phyloP scores from a whole-genome alignment of 1,140 invertebrate species.

The Coenobita brevimanus region DNA sequence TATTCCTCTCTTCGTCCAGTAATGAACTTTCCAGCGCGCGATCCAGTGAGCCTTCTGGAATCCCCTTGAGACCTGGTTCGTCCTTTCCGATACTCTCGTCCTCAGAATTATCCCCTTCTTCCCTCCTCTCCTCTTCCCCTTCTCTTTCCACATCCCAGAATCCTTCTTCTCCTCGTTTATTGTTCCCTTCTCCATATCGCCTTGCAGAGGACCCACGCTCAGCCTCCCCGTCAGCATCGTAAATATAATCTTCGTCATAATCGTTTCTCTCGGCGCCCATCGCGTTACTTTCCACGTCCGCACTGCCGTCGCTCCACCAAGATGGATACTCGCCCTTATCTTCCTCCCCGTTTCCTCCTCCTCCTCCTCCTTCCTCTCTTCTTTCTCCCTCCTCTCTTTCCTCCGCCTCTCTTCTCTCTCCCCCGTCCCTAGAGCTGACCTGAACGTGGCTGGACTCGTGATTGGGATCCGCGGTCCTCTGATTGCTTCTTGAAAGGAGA shows the following conservation, averaged over 20 bases:
- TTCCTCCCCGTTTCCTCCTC: not conserved
- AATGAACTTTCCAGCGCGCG: conserved; percentile 40
- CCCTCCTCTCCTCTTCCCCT: not conserved
- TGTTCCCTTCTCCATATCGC: not conserved
- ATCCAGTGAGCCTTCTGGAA: conserved; percentile 42
- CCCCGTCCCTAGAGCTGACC: conserved; percentile 45
- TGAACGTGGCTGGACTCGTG: conserved; percentile 54
- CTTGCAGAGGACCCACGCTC: not conserved
- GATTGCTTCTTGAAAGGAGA: conserved; percentile 64
- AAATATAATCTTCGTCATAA: not conserved
- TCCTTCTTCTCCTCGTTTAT: not conserved
- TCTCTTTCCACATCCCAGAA: not conserved
- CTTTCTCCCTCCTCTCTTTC: not conserved
- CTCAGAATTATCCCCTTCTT: conserved; percentile 28
- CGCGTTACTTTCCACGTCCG: conserved; percentile 6
- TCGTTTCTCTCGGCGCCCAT: not conserved
- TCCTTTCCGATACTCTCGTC: conserved; percentile 37
- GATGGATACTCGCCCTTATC: conserved; percentile 36
- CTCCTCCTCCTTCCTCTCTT: not conserved
- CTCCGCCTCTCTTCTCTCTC: conserved; percentile 11
- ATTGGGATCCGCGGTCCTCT: conserved; percentile 52
- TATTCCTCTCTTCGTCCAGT: conserved; percentile 8
- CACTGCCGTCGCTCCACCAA: too few relatives aligned
- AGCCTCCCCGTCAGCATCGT: not conserved
- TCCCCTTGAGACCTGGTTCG: conserved; percentile 29